These are phyloP conservation scores for Hybos culiciformis DNA, from an alignment of 2,888 invertebrate genomes.

Conservation along the genomic window DNA sequence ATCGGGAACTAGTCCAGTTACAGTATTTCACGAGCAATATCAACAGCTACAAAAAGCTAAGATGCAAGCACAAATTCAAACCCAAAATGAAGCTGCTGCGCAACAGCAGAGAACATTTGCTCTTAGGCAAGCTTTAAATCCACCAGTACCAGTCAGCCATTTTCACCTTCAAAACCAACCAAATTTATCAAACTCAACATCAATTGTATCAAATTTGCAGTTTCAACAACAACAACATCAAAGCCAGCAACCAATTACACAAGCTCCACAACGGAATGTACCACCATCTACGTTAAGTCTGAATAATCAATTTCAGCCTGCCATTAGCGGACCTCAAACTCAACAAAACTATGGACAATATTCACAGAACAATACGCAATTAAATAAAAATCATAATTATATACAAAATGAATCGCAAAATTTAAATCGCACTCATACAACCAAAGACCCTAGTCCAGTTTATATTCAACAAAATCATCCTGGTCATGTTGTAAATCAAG, in stretches of 20 bases:
- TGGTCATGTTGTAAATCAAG: slow-evolving; percentile 34
- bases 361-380: slow-evolving; percentile 36
- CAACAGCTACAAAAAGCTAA: slow-evolving; percentile 52
- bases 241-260: slow-evolving; percentile 22
- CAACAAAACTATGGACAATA: slow-evolving; percentile 21
- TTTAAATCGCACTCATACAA: neutral
- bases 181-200: neutral
- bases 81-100: slow-evolving; percentile 48
- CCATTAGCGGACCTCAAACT: slow-evolving; percentile 28
- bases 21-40: slow-evolving; percentile 41
- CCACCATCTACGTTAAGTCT: slow-evolving; percentile 34
- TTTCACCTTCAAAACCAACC: slow-evolving; percentile 19
- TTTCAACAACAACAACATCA: slow-evolving; percentile 16
- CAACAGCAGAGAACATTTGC: slow-evolving; percentile 52
- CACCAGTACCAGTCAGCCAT: slow-evolving; percentile 39
- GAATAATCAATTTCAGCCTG: slow-evolving; percentile 33
- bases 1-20: slow-evolving; percentile 18
- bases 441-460: slow-evolving; percentile 25
- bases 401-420: slow-evolving; percentile 16
- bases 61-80: slow-evolving; percentile 47
- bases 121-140: slow-evolving; percentile 45
- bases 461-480: slow-evolving; percentile 37
- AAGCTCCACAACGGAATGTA: slow-evolving; percentile 16
- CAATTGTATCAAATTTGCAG: neutral
- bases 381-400: slow-evolving; percentile 18